Percentiles rank a stretch among this genome's conserved stretches.
Conservation (phyloP, 1,140 invertebrate species). For the Heliothis virescens region DNA sequence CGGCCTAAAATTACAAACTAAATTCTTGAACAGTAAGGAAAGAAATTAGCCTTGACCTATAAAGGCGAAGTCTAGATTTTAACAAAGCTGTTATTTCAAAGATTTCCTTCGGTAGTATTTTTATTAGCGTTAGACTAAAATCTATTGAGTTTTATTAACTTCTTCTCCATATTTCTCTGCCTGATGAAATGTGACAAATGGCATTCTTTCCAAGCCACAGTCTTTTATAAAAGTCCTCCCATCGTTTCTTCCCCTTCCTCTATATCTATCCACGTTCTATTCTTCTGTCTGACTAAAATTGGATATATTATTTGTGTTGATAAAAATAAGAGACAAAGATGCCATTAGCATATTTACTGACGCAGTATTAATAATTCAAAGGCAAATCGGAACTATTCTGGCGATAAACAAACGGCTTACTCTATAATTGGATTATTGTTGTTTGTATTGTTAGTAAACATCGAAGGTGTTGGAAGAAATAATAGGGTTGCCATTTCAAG, state of each 20-base stretch:
- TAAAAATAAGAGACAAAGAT: constrained; percentile 17
- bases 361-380: constrained; percentile 26
- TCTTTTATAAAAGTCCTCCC: too few relatives aligned
- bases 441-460: neutral
- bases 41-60: constrained; percentile 2
- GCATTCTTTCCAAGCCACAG: too few relatives aligned
- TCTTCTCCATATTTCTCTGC: too few relatives aligned
- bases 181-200: too few relatives aligned
- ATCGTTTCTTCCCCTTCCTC: too few relatives aligned
- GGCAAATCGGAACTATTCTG: constrained; percentile 36
- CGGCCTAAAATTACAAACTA: neutral
- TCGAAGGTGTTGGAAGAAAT: neutral
- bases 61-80: neutral
- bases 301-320: neutral
- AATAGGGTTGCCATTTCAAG: neutral
- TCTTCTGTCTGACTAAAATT: neutral
- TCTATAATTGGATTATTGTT: constrained; percentile 27
- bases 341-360: constrained; percentile 11
- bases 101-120: too few relatives aligned
- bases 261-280: too few relatives aligned
- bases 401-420: constrained; percentile 13
- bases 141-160: too few relatives aligned
- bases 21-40: neutral
- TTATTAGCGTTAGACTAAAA: too few relatives aligned
- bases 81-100: neutral